Conservation (phyloP, 2,797 vertebrate genomes). For the Euphonia xanthogaster region DNA sequence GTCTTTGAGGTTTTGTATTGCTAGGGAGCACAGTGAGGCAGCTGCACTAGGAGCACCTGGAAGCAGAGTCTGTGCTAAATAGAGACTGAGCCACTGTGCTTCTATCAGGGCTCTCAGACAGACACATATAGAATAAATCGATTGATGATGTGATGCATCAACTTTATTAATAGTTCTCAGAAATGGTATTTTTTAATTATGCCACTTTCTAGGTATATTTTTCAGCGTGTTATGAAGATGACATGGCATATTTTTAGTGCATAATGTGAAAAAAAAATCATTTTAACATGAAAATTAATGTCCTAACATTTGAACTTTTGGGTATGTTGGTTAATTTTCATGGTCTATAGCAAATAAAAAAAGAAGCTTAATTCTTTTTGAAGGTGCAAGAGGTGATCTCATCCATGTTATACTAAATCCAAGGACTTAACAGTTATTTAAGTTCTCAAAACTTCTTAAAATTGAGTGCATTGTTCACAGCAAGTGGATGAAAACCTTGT, state of each 20-base stretch:
- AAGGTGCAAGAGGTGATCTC: background rate
- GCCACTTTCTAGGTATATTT: background rate
- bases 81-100: background rate
- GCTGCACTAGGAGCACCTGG: background rate
- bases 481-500: conserved; percentile 2
- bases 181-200: background rate
- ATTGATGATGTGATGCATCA: background rate
- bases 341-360: background rate
- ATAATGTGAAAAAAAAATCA: background rate
- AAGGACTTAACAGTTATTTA: background rate
- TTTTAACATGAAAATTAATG: conserved; percentile 50
- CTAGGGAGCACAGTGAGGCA: background rate
- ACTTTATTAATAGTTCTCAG: conserved; percentile 1
- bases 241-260: background rate
- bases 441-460: conserved; percentile 14
- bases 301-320: conserved; percentile 62
- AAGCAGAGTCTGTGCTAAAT: background rate
- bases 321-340: conserved; percentile 46
- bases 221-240: background rate
- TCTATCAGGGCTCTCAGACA: background rate
- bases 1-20: background rate
- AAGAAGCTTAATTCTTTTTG: conserved; percentile 47
- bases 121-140: background rate
- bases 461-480: background rate
- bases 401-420: background rate